phyloP scores from a whole-genome alignment of 2,888 invertebrate species.

The Agrotis puta region DNA sequence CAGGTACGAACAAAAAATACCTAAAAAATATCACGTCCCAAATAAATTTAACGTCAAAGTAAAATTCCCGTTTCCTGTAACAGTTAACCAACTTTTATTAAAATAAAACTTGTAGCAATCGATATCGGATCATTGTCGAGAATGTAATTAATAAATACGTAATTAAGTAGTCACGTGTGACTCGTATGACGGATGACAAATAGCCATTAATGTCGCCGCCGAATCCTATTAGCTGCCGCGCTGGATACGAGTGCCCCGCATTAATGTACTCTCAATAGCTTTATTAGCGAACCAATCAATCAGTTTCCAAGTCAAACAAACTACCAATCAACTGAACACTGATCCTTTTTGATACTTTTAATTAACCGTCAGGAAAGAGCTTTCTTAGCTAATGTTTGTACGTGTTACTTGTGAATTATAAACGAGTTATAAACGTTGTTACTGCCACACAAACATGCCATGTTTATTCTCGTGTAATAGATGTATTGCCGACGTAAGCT shows the following conservation, averaged over 20 bases:
- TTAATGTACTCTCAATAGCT: conserved; percentile 77
- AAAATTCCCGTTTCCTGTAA: conserved; percentile 19
- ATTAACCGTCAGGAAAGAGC: conserved; percentile 63
- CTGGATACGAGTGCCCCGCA: conserved; percentile 69
- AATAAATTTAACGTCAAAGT: conserved; percentile 21
- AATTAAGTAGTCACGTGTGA: conserved; percentile 85
- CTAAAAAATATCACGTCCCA: conserved; percentile 18
- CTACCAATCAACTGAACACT: conserved; percentile 78
- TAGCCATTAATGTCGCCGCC: conserved; percentile 82
- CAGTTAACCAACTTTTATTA: conserved; percentile 32
- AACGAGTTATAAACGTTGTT: conserved; percentile 43
- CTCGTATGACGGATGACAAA: conserved; percentile 85
- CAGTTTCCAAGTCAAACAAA: conserved; percentile 80
- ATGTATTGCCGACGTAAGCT: conserved; percentile 25
- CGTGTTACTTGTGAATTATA: conserved; percentile 56
- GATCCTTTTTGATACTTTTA: conserved; percentile 69
- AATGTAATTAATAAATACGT: conserved; percentile 71
- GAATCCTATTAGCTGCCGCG: conserved; percentile 78
- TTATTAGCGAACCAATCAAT: conserved; percentile 82
- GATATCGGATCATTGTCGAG: conserved; percentile 52
- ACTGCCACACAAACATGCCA: conserved; percentile 8
- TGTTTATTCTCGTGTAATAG: conserved; percentile 20
- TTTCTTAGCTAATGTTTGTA: conserved; percentile 53
- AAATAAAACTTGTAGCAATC: conserved; percentile 48
- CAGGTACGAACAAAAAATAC: conserved; percentile 18